Base-by-base conservation (phyloP, 2,888 invertebrate species). In the Lasioglossum vierecki region DNA sequence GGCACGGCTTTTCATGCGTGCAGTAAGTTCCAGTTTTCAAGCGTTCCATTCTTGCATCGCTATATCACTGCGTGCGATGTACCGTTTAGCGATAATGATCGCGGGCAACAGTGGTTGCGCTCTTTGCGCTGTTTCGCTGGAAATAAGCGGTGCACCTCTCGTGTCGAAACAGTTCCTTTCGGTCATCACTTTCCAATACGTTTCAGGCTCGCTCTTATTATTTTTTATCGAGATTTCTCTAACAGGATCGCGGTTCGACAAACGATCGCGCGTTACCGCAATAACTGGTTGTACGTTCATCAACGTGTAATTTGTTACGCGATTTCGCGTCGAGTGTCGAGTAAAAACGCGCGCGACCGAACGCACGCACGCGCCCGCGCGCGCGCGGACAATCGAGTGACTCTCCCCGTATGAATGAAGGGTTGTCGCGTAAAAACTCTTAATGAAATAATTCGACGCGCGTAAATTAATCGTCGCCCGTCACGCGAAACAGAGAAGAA, bases 31-130 rank as follows among this genome's bases (percentile, higher is more conserved):
- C 71, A 41, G 35, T 78, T 71, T 71, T 70, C 39, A 26, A 44
- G 68, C 41, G 3, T 82, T n/a, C 53, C 44, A 72, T 81, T 76
- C 49, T 30, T 35, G 4, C 8, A 30, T 26, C 70, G 39, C n/a
- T 44, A 53, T 72, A 81, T 82, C 75, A 72, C 26, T 46, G 44
- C 63, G 26, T 11, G n/a, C 35, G 72, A 46, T 73, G 26, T 49
- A 80, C 66, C 72, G 82, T 84, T 84, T 46, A 72, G 6, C 83
- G 74, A 78, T 74, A 57, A 83, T 41, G 78, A 84, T 83, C 76
- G 41, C 68, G n/a, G 39, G 39, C 71, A 70, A 49, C 8, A 2
- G 63, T 30, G 63, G 30, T 72, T 63, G 15, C 53, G 35, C 35
- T 66, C 22, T 5, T 13, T 15, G 60, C 30, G 44, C 15, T 49